These are phyloP conservation scores for Engraulis encrasicolus DNA, from an alignment of 2,113 vertebrate genomes.

Conservation along the genomic window DNA sequence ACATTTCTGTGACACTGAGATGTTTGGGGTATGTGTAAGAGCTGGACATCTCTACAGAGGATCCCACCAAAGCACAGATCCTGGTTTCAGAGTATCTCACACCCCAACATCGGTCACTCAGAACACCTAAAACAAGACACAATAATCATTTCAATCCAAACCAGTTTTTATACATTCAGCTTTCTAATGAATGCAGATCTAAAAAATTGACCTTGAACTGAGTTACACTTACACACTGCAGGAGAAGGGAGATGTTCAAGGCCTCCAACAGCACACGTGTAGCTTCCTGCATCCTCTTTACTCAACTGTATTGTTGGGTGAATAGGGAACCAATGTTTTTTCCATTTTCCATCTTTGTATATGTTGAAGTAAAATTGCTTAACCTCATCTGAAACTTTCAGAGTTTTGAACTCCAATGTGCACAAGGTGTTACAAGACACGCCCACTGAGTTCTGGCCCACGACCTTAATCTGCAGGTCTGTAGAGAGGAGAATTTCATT, in stretches of 20 bases:
- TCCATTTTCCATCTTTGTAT: background rate
- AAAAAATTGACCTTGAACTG: background rate
- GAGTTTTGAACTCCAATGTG: background rate
- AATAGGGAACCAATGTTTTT: background rate
- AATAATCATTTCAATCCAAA: too few species aligned
- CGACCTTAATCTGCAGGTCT: background rate
- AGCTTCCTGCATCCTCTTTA: background rate
- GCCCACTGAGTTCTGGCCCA: background rate
- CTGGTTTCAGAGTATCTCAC: background rate
- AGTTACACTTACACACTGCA: conserved; percentile 42
- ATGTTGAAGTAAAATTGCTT: background rate
- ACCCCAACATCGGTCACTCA: background rate
- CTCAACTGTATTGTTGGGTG: background rate
- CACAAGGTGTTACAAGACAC: background rate
- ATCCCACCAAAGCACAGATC: background rate
- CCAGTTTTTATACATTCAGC: too few species aligned
- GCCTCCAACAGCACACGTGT: conserved; percentile 33
- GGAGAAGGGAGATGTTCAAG: conserved; percentile 20
- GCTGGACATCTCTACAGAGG: background rate
- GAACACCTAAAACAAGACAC: background rate
- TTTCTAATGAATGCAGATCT: too few species aligned
- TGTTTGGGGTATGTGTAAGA: background rate
- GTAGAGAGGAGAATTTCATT: background rate
- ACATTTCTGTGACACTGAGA: background rate
- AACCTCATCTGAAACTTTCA: background rate